Conservation (phyloP, 2,113 vertebrate genomes). For the Sula dactylatra region DNA sequence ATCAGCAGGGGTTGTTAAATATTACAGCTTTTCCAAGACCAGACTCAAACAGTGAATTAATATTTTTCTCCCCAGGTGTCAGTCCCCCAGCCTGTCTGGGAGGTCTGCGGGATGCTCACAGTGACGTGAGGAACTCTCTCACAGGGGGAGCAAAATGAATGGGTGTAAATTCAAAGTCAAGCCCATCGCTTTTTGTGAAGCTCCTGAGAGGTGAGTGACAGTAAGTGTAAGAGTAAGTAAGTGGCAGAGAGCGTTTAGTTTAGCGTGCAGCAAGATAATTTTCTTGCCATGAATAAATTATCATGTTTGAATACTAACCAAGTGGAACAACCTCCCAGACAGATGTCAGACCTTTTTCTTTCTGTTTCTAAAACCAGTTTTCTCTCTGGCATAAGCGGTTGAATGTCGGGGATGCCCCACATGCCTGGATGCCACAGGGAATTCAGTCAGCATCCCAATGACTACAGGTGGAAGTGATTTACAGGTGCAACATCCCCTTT, state of each 20-base stretch:
- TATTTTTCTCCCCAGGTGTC: background rate
- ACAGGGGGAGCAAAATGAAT: background rate
- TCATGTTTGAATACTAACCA: constrained; percentile 28
- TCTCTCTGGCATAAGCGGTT: background rate
- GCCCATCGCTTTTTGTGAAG: background rate
- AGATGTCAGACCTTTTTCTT: background rate
- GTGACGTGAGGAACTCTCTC: background rate
- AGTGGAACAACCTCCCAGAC: background rate
- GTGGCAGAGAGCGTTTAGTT: background rate
- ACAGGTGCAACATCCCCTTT: background rate
- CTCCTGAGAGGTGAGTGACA: background rate
- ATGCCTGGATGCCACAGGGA: background rate
- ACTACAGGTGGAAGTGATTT: background rate
- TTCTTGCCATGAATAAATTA: background rate
- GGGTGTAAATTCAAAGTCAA: background rate
- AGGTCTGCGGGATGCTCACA: background rate
- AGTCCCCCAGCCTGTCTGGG: background rate
- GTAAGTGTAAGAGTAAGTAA: too few relatives aligned
- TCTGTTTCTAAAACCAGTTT: background rate
- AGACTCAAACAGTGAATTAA: background rate
- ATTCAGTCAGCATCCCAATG: background rate
- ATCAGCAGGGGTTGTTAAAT: background rate
- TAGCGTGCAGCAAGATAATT: background rate
- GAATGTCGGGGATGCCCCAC: background rate
- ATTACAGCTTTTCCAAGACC: background rate